Conservation (phyloP, 2,113 vertebrate genomes). For the Saimiri boliviensis region DNA sequence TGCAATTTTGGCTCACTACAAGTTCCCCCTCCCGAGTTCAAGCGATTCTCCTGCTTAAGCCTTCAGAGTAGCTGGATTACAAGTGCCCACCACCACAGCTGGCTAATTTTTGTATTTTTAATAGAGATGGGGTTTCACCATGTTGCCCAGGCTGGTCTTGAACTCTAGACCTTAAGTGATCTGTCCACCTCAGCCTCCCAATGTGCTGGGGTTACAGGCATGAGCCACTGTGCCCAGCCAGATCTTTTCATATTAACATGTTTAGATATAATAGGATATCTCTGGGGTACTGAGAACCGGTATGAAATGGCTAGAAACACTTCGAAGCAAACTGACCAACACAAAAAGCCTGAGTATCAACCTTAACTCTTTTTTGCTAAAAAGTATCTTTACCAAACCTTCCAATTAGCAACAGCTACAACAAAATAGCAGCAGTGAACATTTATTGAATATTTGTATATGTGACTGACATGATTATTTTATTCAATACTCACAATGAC, state of each 20-base stretch:
- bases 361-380: neutral
- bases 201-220: neutral
- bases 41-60: neutral
- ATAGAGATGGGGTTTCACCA: neutral
- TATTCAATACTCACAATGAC: neutral
- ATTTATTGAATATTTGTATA: neutral
- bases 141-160: neutral
- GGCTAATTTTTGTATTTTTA: neutral
- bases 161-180: neutral
- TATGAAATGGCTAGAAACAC: neutral
- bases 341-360: neutral
- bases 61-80: neutral
- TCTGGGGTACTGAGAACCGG: neutral
- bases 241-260: neutral
- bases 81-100: neutral
- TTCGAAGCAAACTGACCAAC: neutral
- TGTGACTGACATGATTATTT: neutral
- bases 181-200: too few species aligned
- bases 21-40: neutral
- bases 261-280: neutral
- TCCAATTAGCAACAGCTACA: neutral
- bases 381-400: neutral
- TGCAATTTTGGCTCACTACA: neutral
- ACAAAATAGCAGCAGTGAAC: neutral
- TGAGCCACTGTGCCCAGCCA: neutral